Conservation (phyloP, 2,888 invertebrate species). For the Eupeodes luniger region DNA sequence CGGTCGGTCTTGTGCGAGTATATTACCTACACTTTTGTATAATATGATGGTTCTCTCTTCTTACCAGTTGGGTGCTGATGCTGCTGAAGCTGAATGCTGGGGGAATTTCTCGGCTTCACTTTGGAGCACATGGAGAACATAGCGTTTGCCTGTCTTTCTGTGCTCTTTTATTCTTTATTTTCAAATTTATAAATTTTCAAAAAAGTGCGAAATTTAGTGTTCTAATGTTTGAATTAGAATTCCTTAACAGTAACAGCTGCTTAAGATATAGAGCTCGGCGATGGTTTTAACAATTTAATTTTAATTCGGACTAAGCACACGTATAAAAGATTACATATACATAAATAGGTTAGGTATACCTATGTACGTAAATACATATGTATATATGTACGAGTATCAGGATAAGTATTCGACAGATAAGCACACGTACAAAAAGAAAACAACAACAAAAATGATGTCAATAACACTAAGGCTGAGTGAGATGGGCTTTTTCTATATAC, state of each 20-base stretch:
- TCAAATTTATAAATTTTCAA: neutral
- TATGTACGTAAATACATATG: neutral
- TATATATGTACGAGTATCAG: neutral
- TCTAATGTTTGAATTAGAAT: conserved; percentile 32
- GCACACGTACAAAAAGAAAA: conserved; percentile 52
- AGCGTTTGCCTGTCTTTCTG: conserved; percentile 59
- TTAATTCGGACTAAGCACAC: conserved; percentile 40
- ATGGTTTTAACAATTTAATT: conserved; percentile 48
- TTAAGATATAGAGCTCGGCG: conserved; percentile 30
- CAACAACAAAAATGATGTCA: conserved; percentile 57
- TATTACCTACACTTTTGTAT: conserved; percentile 35
- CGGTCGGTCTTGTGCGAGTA: neutral
- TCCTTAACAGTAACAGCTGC: conserved; percentile 65
- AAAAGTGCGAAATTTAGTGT: conserved; percentile 23
- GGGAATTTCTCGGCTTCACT: conserved; percentile 82
- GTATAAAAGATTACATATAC: conserved; percentile 46
- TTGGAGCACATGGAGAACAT: conserved; percentile 84
- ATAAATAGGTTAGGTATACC: neutral
- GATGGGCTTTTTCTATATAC: conserved; percentile 53
- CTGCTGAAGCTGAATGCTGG: conserved; percentile 78
- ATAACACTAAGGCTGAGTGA: conserved; percentile 63
- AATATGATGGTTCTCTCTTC: conserved; percentile 77
- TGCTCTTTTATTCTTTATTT: conserved; percentile 44
- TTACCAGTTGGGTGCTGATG: conserved; percentile 81
- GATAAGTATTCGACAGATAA: conserved; percentile 26